Base-by-base conservation (phyloP, 2,888 invertebrate species). In the Xylocampa areola region DNA sequence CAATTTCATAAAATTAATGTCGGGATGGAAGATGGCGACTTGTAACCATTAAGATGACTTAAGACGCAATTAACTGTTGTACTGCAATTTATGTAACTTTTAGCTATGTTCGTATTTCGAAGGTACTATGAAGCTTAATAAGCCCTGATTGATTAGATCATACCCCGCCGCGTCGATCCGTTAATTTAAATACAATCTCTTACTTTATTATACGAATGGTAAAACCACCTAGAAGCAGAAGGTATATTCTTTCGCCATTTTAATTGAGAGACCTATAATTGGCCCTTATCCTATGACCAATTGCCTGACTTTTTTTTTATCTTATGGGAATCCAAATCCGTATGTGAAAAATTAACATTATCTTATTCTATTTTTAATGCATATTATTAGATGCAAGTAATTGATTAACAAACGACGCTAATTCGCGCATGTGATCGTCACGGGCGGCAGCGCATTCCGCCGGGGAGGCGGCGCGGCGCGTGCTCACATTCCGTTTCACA, bases 401-500 rank as follows among this genome's bases (percentile, higher is more conserved):
- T 61, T 68, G 58, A 50, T 60, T 58, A 73, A 53, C 43, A 62
- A 75, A 72, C 44, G 65, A 70, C 62, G 65, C 51, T 68, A 68
- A 76, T 73, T 61, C 53, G 72, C 49, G 73, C 70, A 71, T 68
- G 71, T 69, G 61, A 66, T 76, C 67, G 71, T 77, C 75, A 66
- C 73, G 77, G 77, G 65, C 70, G 41, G 65, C 59, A 66, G 52
- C 73, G 73, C 87, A 92, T 94, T 85, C 93, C 92, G 75, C 77
- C 81, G 59, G 80, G 84, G 80, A 89, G 87, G 79, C 89, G 86
- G 82, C 84, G 89, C 89, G 85, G 76, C 85, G 85, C 87, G 80
- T 75, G 79, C 71, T 57, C 82, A 74, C 88, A 93, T 93, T 88
- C 93, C 93, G 92, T 93, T 93, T 93, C 93, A 92, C 93, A 89